Base-by-base conservation (phyloP, 2,888 invertebrate genomes). In the Xylota sylvarum region DNA sequence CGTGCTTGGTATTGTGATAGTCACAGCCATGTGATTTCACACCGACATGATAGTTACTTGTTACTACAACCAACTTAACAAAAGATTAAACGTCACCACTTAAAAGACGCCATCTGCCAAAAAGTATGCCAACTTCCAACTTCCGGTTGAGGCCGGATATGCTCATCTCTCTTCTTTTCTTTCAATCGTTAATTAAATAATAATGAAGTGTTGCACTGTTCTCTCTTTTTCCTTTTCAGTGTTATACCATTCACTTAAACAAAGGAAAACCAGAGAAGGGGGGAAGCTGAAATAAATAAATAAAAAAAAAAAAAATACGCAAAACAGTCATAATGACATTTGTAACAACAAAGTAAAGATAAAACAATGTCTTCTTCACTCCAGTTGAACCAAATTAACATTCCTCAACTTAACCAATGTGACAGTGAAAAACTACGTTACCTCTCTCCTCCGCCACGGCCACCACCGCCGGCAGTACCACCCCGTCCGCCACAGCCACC, bases 341-440 rank as follows among this genome's bases (percentile, higher is more conserved):
- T 65, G 78, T 52, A 35, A 48, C 55, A 52, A 60, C 55, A 50
- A 60, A 79, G 40, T 67, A 72, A 70, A 67, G 2, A 65, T 69
- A 58, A 80, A 74, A 55, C 43, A 60, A 85, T 81, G 80, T 85
- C 72, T 65, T 85, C 81, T 55, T 80, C 72, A 65, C 76, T 85
- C 43, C 80, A 70, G 62, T 76, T 80, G 80, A 85, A 76, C 76
- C 65, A 60, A 65, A 85, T 77, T 70, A 85, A 76, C 70, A 76
- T 76, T 85, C 81, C 70, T 48, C 81, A 81, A 65, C 76, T 76
- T 23, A 85, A 76, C 76, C 70, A 76, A 67, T 60, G 81, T 60
- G 76, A 72, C 52, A 67, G 76, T 81, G 76, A 72, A 72, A 70
- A 81, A 81, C 81, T 77, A 65, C 74, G 69, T 46, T 73, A 69